These are phyloP conservation scores for Imbricaverruca yamaguchii DNA, from an alignment of 2,888 invertebrate genomes.

Conservation along the genomic window DNA sequence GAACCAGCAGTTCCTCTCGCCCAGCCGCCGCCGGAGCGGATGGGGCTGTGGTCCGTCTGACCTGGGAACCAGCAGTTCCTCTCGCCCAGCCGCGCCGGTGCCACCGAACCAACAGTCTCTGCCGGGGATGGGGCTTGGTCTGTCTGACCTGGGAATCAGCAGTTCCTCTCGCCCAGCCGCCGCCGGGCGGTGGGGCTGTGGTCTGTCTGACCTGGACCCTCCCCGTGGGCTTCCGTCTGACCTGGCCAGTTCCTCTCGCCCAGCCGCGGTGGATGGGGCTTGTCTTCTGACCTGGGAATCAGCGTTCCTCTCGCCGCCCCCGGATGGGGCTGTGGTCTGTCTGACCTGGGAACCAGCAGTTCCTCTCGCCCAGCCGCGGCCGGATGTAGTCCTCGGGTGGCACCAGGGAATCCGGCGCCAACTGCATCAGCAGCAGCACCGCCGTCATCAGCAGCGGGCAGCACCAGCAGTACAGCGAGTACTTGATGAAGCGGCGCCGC, in stretches of 20 bases:
- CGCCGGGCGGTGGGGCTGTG: no score
- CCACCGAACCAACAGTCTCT: no score
- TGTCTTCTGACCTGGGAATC: no score
- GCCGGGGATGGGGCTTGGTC: no score
- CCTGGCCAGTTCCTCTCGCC: no score
- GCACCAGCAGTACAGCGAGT: conserved; percentile 7
- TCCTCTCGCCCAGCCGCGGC: neutral
- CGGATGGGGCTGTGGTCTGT: neutral
- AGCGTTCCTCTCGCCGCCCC: no score
- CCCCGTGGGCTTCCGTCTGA: no score
- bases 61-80: conserved; percentile 7
- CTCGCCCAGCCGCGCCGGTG: neutral
- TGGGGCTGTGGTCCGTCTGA: neutral
- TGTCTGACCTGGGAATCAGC: no score
- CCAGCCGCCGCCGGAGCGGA: neutral
- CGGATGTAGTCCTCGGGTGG: neutral
- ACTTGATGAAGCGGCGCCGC: neutral
- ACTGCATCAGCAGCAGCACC: neutral
- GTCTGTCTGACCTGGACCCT: neutral
- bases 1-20: neutral
- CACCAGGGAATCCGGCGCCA: neutral
- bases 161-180: no score
- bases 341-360: conserved; percentile 15
- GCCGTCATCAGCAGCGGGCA: neutral
- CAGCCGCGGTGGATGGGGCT: no score